A percentile compares a stretch with the other conserved stretches of the same genome.
These are phyloP conservation scores for Danio aesculapii DNA, from an alignment of 2,797 vertebrate genomes.

Conservation along the genomic window DNA sequence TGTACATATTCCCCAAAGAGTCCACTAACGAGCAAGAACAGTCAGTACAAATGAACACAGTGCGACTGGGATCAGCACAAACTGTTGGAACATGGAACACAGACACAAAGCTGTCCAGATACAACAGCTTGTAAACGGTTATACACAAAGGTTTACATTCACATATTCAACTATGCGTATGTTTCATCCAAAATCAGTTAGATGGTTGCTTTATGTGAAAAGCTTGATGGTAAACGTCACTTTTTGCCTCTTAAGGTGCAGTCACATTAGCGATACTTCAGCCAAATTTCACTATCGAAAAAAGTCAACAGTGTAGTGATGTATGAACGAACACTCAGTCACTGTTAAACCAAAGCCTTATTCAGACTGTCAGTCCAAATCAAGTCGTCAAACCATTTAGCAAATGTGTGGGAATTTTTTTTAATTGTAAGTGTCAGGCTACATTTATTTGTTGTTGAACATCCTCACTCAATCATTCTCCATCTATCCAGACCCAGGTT, in stretches of 20 bases:
- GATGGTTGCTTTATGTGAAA: slow-evolving; percentile 16
- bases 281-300: neutral
- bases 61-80: slow-evolving; percentile 42
- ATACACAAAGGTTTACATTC: slow-evolving; percentile 38
- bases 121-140: slow-evolving; percentile 33
- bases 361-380: neutral
- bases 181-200: slow-evolving; percentile 11
- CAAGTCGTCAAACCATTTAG: too few species aligned
- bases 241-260: neutral
- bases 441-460: too few species aligned
- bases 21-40: slow-evolving; percentile 69
- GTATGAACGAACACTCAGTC: neutral
- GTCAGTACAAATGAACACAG: slow-evolving; percentile 21
- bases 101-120: slow-evolving; percentile 25
- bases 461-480: neutral
- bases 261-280: neutral
- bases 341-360: neutral
- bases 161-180: slow-evolving; percentile 13
- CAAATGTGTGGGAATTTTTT: too few species aligned
- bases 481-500: too few species aligned
- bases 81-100: slow-evolving; percentile 24
- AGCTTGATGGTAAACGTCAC: neutral
- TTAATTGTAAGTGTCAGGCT: too few species aligned
- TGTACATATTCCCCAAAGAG: slow-evolving; percentile 16
- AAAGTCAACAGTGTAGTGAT: neutral